These are phyloP conservation scores for Apodemus speciosus DNA, from an alignment of 2,113 vertebrate species.

Conservation along the genomic window DNA sequence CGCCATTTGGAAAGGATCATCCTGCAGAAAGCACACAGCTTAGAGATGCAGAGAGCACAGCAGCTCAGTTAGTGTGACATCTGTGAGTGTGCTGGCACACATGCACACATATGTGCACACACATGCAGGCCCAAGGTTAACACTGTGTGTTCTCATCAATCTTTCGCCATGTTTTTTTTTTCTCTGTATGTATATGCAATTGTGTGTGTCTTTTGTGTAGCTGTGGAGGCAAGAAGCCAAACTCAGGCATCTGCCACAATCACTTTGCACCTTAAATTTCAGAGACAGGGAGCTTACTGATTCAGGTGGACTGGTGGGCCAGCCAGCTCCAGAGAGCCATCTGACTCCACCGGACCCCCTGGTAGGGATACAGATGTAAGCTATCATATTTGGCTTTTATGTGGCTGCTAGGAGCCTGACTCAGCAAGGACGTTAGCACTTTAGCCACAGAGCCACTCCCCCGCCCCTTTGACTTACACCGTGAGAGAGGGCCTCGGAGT, in stretches of 20 bases:
- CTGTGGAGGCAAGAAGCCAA: neutral
- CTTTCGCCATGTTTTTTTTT: neutral
- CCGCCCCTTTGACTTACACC: neutral
- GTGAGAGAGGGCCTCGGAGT: neutral
- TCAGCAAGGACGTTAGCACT: neutral
- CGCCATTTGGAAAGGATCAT: constrained; percentile 97
- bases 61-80: neutral
- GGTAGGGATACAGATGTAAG: neutral
- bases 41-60: too few species aligned
- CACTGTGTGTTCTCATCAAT: neutral
- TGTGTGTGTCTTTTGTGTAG: neutral
- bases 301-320: neutral
- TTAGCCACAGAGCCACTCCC: neutral
- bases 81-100: neutral
- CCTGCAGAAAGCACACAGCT: constrained; percentile 81
- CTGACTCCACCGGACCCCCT: neutral
- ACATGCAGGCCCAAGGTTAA: neutral
- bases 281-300: neutral
- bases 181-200: neutral
- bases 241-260: neutral
- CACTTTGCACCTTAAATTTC: neutral
- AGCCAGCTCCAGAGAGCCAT: neutral
- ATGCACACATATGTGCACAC: neutral
- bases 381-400: neutral
- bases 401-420: neutral